A percentile compares a stretch with the other conserved stretches of the same genome.
Evolutionary conservation across 2,888 invertebrate genomes (phyloP).

Genomic region (Macroteleia sp.): DNA sequence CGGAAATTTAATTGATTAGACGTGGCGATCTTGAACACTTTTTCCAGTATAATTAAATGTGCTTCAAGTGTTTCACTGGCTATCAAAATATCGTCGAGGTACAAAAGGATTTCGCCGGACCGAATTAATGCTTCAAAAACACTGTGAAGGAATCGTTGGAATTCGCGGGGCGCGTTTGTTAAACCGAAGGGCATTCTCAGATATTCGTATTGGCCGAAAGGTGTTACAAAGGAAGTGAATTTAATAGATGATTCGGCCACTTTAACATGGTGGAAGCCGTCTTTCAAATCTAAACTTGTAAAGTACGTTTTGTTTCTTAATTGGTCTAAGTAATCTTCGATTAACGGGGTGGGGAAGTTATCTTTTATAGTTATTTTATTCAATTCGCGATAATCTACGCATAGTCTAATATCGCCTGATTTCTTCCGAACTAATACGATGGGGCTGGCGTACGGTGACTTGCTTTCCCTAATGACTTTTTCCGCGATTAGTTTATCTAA

Average conservation of each 20-base stretch:
- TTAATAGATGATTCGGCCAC: slow-evolving; percentile 11
- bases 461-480: background rate
- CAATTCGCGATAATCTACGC: background rate
- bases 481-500: background rate
- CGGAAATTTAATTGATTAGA: no score
- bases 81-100: no score
- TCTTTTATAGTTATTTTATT: slow-evolving; percentile 10
- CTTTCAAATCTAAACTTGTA: background rate
- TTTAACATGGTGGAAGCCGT: slow-evolving; percentile 28
- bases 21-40: no score
- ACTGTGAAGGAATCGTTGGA: background rate
- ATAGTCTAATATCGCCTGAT: background rate
- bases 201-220: slow-evolving; percentile 1
- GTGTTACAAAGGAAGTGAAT: slow-evolving; percentile 9
- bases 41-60: no score
- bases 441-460: slow-evolving; percentile 1
- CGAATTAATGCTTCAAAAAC: no score
- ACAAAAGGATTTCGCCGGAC: no score
- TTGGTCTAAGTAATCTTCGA: background rate
- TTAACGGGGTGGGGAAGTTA: slow-evolving; percentile 9
- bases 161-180: slow-evolving; percentile 8
- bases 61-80: no score
- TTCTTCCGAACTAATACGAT: slow-evolving; percentile 1
- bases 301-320: background rate
- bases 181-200: slow-evolving; percentile 13